Evolutionary conservation across 64 coral and sea anemone species (phyloP).

Genomic region (Actinia tenebrosa): DNA sequence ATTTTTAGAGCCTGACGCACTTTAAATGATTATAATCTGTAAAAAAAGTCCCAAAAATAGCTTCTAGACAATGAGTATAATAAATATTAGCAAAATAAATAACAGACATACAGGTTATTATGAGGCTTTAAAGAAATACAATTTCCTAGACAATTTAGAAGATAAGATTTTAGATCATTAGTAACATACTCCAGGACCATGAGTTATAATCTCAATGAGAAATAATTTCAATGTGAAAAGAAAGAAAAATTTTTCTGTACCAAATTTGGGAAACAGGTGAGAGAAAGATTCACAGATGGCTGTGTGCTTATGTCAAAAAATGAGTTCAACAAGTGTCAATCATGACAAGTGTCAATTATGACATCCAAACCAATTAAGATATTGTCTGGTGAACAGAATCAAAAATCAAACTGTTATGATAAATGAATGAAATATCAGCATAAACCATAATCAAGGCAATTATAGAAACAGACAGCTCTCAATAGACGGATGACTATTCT

Average conservation of each 20-base stretch:
- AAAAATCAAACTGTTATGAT: background rate
- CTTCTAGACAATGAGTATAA: background rate
- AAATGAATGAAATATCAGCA: background rate
- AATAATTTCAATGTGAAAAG: background rate
- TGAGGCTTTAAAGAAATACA: background rate
- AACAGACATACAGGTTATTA: background rate
- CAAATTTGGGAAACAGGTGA: background rate
- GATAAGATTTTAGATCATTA: background rate
- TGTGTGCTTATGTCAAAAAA: background rate
- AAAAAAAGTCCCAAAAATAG: background rate
- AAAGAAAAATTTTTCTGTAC: background rate
- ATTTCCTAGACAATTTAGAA: background rate
- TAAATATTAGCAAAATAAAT: background rate
- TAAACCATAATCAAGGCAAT: background rate
- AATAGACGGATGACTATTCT: background rate
- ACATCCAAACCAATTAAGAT: background rate
- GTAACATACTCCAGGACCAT: background rate
- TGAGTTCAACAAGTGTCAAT: constrained; percentile 2
- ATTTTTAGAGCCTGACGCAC: too few species aligned
- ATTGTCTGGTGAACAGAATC: background rate
- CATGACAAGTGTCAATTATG: background rate
- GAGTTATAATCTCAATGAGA: background rate
- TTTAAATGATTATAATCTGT: background rate
- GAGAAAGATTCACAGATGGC: background rate
- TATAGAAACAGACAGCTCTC: background rate